Evolutionary conservation across 2,888 invertebrate genomes (phyloP), one percentile per base, ranked within the genome.

Genomic region (Subacronicta megacephala): DNA sequence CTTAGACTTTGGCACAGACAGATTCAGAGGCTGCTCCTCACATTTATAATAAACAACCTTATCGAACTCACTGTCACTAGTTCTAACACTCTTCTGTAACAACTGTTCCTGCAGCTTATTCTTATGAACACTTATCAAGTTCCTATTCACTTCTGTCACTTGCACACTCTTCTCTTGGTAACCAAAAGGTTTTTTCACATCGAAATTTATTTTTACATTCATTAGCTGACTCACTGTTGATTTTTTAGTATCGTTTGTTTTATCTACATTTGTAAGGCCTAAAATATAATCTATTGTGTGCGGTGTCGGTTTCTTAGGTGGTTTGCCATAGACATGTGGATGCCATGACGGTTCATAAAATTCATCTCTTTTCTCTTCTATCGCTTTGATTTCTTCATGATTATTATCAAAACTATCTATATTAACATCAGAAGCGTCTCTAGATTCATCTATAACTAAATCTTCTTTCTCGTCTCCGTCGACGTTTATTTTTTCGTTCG

Each of bases 211-310:
- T 71, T 92, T 93, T 6, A 90, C 88, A 55, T 84, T 89, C 73
- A 91, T 89, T 57, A 92, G 69, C 50, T 90, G 88, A 72, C 85
- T 90, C 15, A 88, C 82, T 17, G 83, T 84, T n/a, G 75, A 77
- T 23, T 85, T 84, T 38, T 78, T 84, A 10, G 61, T 64, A 20
- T 80, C 82, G 18, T 72, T 76, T 61, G 40, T 59, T 37, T 72
- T 75, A 68, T 73, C 61, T 59, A 72, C 69, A 55, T 72, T 84
- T 20, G 82, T 59, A 96, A 72, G 91, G 17, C 98, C 98, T 76
- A 99, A 94, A 72, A 98, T 98, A 84, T 98, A 97, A 69, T 97
- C 96, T 82, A 99, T 98, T 36, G 96, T 96, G 88, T 98, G 98
- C 4, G 98, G 97, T 1, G 98, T 98, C 1, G 98, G 98, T 52